These are phyloP conservation scores for Spinibarbus caldwelli DNA, from an alignment of 2,797 vertebrate species.

Conservation along the genomic window DNA sequence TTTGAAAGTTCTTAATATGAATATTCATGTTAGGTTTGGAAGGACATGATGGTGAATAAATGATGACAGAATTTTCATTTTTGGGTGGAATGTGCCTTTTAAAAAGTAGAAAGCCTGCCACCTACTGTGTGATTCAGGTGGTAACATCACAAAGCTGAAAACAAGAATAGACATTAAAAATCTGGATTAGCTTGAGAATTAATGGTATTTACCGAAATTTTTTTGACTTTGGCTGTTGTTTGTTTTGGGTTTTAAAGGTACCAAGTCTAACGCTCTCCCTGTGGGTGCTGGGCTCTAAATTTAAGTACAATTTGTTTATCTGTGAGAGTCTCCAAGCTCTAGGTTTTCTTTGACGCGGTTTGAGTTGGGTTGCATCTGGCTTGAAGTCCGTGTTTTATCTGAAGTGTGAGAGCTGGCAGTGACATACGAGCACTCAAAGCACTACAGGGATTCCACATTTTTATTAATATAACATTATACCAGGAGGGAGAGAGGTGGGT, in stretches of 20 bases:
- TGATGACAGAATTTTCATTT: background rate
- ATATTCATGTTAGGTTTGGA: background rate
- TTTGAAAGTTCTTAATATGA: background rate
- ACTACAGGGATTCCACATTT: constrained; percentile 4
- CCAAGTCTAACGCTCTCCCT: background rate
- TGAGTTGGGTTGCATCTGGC: constrained; percentile 8
- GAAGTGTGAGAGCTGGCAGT: constrained; percentile 14
- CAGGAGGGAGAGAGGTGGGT: background rate
- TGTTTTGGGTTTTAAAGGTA: background rate
- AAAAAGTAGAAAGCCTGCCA: constrained; percentile 13
- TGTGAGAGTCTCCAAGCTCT: constrained; percentile 6
- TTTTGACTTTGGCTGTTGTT: constrained; percentile 1
- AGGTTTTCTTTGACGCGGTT: constrained; percentile 5
- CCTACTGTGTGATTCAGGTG: constrained; percentile 5
- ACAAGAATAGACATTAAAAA: background rate
- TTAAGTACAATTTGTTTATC: constrained; percentile 25
- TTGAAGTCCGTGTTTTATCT: constrained; percentile 1
- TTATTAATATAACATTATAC: constrained; percentile 2
- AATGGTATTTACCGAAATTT: background rate
- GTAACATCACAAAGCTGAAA: background rate
- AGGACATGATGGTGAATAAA: background rate
- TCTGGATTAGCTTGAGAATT: background rate
- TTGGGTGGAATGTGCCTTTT: background rate
- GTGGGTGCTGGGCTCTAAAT: constrained; percentile 4
- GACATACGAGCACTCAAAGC: constrained; percentile 1